Percentiles rank a stretch among this genome's conserved stretches.
phyloP scores from a whole-genome alignment of 2,113 vertebrate species.

The Corydoras sp. region DNA sequence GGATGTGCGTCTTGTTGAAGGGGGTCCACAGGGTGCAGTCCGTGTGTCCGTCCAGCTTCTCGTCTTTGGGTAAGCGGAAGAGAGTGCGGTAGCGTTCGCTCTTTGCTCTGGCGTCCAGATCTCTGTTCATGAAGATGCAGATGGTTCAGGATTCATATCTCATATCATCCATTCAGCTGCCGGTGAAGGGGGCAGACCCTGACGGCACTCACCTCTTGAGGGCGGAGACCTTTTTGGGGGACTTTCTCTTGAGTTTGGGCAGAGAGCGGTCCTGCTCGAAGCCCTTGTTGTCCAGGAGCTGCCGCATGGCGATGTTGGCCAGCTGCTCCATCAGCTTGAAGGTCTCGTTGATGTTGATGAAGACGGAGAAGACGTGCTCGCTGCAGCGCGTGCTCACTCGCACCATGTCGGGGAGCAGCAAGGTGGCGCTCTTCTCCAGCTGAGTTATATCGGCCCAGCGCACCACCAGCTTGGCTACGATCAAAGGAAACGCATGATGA shows the following conservation, averaged over 20 bases:
- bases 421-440: constrained; percentile 87
- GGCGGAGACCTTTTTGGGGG: constrained; percentile 90
- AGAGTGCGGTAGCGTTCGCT: constrained; percentile 88
- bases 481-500: neutral
- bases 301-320: constrained; percentile 96
- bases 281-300: constrained; percentile 92
- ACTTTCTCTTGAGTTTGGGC: constrained; percentile 94
- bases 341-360: constrained; percentile 94
- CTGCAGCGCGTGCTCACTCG: constrained; percentile 87
- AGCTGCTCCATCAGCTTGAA: constrained; percentile 97
- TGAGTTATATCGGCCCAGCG: constrained; percentile 97
- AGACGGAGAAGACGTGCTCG: constrained; percentile 91
- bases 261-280: constrained; percentile 93
- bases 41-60: constrained; percentile 93
- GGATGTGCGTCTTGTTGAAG: constrained; percentile 96
- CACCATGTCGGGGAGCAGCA: constrained; percentile 88
- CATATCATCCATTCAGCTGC: too few species aligned
- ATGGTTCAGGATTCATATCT: too few species aligned
- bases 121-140: constrained; percentile 58
- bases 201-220: constrained; percentile 77
- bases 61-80: constrained; percentile 93
- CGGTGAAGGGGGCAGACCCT: too few species aligned
- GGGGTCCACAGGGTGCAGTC: constrained; percentile 97
- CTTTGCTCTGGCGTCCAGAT: constrained; percentile 93
- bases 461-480: constrained; percentile 86